A percentile compares a stretch with the other conserved stretches of the same genome.
Conservation (phyloP, 1,140 invertebrate species). For the Pseudomyrmex pallidus region DNA sequence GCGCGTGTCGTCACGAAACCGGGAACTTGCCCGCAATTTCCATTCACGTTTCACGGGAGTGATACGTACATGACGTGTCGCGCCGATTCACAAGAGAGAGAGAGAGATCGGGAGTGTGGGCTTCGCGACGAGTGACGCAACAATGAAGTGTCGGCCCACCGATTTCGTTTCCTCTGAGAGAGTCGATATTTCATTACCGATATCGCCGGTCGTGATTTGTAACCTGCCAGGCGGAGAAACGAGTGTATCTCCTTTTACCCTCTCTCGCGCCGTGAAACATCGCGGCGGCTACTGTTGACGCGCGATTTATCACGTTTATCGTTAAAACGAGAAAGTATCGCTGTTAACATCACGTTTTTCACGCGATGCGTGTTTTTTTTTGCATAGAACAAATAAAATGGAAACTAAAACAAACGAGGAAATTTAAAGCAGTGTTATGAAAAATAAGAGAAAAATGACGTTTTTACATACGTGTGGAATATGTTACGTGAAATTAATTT, state of each 20-base stretch:
- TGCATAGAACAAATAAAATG: too few relatives aligned
- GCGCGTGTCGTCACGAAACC: constrained; percentile 46
- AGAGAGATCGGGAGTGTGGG: constrained; percentile 67
- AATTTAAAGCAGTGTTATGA: too few relatives aligned
- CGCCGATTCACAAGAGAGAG: constrained; percentile 68
- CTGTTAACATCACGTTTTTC: too few relatives aligned
- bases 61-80: constrained; percentile 56
- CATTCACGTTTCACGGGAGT: constrained; percentile 65
- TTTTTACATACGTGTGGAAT: too few relatives aligned
- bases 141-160: constrained; percentile 57
- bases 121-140: constrained; percentile 63
- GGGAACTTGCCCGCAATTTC: constrained; percentile 68
- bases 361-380: too few relatives aligned
- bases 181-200: constrained; percentile 40
- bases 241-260: background rate
- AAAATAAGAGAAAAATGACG: too few relatives aligned
- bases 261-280: constrained; percentile 41
- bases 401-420: too few relatives aligned
- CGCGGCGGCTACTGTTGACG: constrained; percentile 22
- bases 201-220: constrained; percentile 53
- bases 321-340: too few relatives aligned
- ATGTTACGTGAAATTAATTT: too few relatives aligned
- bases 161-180: constrained; percentile 20
- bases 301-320: constrained; percentile 1
- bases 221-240: constrained; percentile 4